Evolutionary conservation across 1,140 invertebrate genomes (phyloP), one percentile per base, ranked within the genome.

Genomic region (Atopsyche davidsoni): DNA sequence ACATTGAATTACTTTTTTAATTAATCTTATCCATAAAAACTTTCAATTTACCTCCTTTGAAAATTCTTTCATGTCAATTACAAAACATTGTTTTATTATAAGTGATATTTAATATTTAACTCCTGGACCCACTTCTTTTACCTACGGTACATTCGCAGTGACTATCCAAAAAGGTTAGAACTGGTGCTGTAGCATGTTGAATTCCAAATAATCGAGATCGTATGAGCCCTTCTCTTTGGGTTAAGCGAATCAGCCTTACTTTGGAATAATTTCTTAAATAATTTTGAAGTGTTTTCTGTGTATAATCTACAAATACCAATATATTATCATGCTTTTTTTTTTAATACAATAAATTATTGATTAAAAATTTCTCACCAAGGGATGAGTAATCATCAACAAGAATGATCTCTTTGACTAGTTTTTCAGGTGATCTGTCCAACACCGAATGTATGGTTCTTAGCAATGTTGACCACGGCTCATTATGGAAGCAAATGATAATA

Each of bases 401-500:
- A 50, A 99, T 86, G 46, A 99, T 87, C 66, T 98, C 92, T 57
- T 93, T 83, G 55, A 98, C 82, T 3, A 96, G 76, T 60, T 89
- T 77, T 10, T 79, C 65, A 0, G 94, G 94, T 0, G 94, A 94
- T 60, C 92, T 77, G 62, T 96, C 89, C 36, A 97, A 63, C 2
- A 97, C 89, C 1, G 89, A 94, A 66, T 97, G 92, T 0, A 98
- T 89, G 0, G 93, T 96, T 25, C 95, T 73, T 21, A 98, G 68
- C 2, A 98, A 72, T 3, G 92, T 87, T 1, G 90, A 92, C 88
- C 89, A 94, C 4, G 92, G 92, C 68, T 98, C 93, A 66, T 96
- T 95, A 70, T 96, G 91, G 73, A 95, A 96, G 69, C 93, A 98
- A 56, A 99, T 92, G 41, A 99, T 89, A 4, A 99, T 93, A 38